These are phyloP conservation scores for Poeciliopsis turrubarensis DNA, from an alignment of 2,113 vertebrate species.

Conservation along the genomic window DNA sequence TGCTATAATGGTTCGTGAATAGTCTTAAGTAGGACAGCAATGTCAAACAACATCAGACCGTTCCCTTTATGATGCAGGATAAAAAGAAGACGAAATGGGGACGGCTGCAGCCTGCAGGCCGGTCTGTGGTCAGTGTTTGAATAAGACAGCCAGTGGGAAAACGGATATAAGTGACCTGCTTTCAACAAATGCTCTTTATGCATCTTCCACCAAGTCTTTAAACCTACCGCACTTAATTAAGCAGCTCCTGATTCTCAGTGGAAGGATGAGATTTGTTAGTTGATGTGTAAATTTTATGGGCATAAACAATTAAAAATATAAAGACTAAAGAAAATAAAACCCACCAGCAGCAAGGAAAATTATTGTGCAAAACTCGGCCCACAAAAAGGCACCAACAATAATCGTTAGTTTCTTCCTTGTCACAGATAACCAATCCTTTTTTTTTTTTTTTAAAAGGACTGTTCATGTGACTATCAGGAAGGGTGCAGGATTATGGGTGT, in stretches of 20 bases:
- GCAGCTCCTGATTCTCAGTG: background rate
- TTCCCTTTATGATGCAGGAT: conserved; percentile 34
- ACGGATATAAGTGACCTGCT: conserved; percentile 14
- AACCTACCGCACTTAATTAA: background rate
- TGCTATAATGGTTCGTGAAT: conserved; percentile 38
- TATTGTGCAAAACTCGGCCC: no score
- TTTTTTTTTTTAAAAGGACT: no score
- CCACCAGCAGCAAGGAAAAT: background rate
- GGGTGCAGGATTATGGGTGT: no score
- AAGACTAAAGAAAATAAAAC: background rate
- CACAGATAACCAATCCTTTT: no score
- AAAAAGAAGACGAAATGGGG: conserved; percentile 54
- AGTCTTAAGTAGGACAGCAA: conserved; percentile 61
- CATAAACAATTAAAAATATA: background rate
- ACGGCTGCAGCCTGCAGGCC: conserved; percentile 48
- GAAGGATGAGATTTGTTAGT: background rate
- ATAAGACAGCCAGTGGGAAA: conserved; percentile 12
- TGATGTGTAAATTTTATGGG: background rate
- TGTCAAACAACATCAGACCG: conserved; percentile 59
- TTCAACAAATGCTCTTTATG: conserved; percentile 18
- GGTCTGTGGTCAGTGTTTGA: conserved; percentile 22
- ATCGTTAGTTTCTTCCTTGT: no score
- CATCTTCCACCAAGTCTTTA: background rate
- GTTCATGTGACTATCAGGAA: no score
- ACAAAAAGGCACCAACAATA: no score